These are phyloP conservation scores for Neosilurus mollespiculum DNA, from an alignment of 2,797 vertebrate genomes.

Conservation along the genomic window DNA sequence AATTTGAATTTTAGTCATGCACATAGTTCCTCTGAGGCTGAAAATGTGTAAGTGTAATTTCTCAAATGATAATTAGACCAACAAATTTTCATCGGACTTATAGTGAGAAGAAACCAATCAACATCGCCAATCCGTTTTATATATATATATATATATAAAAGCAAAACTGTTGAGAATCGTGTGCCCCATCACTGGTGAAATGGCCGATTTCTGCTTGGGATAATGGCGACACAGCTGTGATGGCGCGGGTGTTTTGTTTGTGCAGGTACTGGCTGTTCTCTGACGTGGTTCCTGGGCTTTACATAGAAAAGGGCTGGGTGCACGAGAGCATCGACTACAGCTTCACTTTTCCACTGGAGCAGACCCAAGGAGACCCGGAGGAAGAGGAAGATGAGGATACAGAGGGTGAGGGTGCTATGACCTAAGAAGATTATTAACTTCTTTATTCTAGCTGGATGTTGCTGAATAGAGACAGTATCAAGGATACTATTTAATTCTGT, in stretches of 20 bases:
- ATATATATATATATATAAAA: too few species aligned
- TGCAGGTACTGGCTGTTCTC: conserved; percentile 97
- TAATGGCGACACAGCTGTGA: not conserved
- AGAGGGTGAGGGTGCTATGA: conserved; percentile 44
- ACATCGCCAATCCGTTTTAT: not conserved
- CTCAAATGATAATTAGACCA: not conserved
- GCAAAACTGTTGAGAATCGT: not conserved
- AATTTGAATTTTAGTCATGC: not conserved
- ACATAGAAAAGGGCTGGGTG: conserved; percentile 97
- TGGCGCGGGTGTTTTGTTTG: not conserved
- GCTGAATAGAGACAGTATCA: too few species aligned
- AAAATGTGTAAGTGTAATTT: not conserved
- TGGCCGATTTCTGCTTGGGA: not conserved
- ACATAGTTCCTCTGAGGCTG: not conserved
- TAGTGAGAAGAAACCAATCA: too few species aligned
- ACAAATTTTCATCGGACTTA: not conserved
- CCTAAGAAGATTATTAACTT: not conserved
- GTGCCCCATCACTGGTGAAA: not conserved
- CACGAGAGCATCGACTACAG: conserved; percentile 90
- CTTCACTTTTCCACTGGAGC: conserved; percentile 78
- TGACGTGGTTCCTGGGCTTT: conserved; percentile 92
- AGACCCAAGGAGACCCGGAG: conserved; percentile 52
- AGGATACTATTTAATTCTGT: too few species aligned
- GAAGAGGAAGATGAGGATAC: conserved; percentile 67
- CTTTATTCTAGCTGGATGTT: too few species aligned